Evolutionary conservation across 1,140 invertebrate species (phyloP), one percentile per base, ranked within the genome.

Genomic region (Drosophila nikananu): DNA sequence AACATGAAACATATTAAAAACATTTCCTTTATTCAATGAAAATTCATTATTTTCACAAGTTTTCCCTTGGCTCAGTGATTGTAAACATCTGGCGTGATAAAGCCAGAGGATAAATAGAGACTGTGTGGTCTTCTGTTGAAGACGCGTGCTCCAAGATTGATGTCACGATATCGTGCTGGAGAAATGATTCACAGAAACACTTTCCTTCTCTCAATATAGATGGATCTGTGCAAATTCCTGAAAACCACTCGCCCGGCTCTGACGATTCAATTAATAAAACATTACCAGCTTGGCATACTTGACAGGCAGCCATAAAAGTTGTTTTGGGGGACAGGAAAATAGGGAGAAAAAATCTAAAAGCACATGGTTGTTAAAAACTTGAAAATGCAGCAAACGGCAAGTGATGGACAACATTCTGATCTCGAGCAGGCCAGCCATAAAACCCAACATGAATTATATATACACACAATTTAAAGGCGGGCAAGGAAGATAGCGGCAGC

Each of bases 241-340:
- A 30, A 15, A 48, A 48, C 58, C 41, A 46, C 58, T 46, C 59
- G 27, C 32, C 42, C 42, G 6, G 23, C 32, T 41, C 51, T 42
- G 25, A 41, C 62, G 27, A 76, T 80, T 80, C 71, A 83, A 83
- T 83, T 83, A 80, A 83, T 80, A 67, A 83, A 80, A 70, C 77
- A 83, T 83, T 72, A 67, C 48, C 58, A 55, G 73, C 57, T 67
- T 52, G 66, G 48, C 37, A 70, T 27, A 27, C 30, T 32, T 32
- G 30, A 32, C 30, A 32, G 12, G 30, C 48, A 32, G n/a, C 44
- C 44, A 55, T 68, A 67, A 55, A 67, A 66, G 23, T 30, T 35
- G 30, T 10, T 35, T 3, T 27, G 23, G 35, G 17, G 21, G 10
- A 9, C 2, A 21, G 44, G 21, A 52, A 54, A 51, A 12, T 12